Evolutionary conservation across 2,888 invertebrate species (phyloP).

Genomic region (Mythimna vitellina): DNA sequence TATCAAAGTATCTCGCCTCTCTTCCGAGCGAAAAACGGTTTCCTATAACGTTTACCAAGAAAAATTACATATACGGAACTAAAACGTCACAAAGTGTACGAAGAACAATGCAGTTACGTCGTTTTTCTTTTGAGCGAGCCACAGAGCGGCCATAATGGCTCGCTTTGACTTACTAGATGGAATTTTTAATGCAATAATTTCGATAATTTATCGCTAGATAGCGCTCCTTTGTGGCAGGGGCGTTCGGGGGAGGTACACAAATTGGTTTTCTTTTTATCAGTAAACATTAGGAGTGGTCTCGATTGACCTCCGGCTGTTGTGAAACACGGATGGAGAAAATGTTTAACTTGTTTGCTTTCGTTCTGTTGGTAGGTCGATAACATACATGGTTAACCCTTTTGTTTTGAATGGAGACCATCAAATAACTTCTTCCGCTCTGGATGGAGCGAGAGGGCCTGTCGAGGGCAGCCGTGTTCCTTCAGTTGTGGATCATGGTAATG

Average conservation of each 20-base stretch:
- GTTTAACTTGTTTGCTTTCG: constrained; percentile 26
- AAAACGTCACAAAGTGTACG: constrained; percentile 69
- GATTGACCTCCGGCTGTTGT: constrained; percentile 81
- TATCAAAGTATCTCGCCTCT: constrained; percentile 70
- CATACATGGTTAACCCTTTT: neutral
- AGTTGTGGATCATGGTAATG: too few species aligned
- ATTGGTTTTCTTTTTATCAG: constrained; percentile 88
- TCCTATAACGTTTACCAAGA: constrained; percentile 83
- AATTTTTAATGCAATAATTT: constrained; percentile 94
- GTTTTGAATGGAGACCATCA: too few species aligned
- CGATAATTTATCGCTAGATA: constrained; percentile 91
- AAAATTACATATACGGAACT: constrained; percentile 71
- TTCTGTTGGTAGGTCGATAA: neutral
- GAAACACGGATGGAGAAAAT: constrained; percentile 65
- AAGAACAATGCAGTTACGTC: constrained; percentile 71
- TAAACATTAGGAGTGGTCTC: constrained; percentile 81
- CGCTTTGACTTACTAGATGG: constrained; percentile 93
- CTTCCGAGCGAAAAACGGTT: constrained; percentile 79
- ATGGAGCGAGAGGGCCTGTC: too few species aligned
- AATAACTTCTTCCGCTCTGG: too few species aligned
- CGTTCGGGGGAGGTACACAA: constrained; percentile 73
- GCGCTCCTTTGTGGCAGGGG: constrained; percentile 86
- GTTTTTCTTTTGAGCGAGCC: constrained; percentile 63
- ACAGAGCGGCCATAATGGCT: constrained; percentile 86
- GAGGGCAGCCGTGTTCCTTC: too few species aligned